phyloP scores from a whole-genome alignment of 2,888 invertebrate species.

The Crepidodera aurea region DNA sequence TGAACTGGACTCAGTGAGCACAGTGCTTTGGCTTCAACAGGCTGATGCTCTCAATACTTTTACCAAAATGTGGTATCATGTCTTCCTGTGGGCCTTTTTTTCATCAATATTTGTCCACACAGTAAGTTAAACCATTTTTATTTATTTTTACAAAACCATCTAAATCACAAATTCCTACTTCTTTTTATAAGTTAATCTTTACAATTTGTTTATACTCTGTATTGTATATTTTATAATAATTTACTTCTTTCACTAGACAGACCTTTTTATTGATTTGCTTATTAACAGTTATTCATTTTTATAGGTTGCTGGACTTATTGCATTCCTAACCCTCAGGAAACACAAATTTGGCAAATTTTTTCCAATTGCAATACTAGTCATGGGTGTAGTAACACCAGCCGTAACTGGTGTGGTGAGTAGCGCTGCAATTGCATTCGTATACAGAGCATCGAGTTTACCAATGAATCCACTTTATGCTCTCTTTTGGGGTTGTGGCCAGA shows the following conservation, averaged over 20 bases:
- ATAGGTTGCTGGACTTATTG: conserved; percentile 84
- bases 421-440: conserved; percentile 93
- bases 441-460: conserved; percentile 85
- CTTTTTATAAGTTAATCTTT: too few relatives aligned
- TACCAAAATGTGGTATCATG: conserved; percentile 96
- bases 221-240: too few relatives aligned
- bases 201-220: too few relatives aligned
- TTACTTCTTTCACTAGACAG: too few relatives aligned
- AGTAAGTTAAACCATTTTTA: conserved; percentile 47
- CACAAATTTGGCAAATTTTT: conserved; percentile 96
- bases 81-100: conserved; percentile 94
- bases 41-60: conserved; percentile 70
- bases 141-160: background rate
- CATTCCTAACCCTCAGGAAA: conserved; percentile 90
- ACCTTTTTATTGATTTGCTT: too few relatives aligned
- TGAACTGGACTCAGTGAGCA: conserved; percentile 56
- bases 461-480: conserved; percentile 93
- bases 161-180: too few relatives aligned
- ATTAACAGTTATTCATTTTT: too few relatives aligned
- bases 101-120: conserved; percentile 93
- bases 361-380: conserved; percentile 84
- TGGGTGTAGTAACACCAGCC: conserved; percentile 89
- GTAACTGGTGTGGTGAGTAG: conserved; percentile 89
- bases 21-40: conserved; percentile 58
- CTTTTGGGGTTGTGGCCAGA: conserved; percentile 95